phyloP scores from a whole-genome alignment of 2,113 vertebrate species.

The Heterotis niloticus region DNA sequence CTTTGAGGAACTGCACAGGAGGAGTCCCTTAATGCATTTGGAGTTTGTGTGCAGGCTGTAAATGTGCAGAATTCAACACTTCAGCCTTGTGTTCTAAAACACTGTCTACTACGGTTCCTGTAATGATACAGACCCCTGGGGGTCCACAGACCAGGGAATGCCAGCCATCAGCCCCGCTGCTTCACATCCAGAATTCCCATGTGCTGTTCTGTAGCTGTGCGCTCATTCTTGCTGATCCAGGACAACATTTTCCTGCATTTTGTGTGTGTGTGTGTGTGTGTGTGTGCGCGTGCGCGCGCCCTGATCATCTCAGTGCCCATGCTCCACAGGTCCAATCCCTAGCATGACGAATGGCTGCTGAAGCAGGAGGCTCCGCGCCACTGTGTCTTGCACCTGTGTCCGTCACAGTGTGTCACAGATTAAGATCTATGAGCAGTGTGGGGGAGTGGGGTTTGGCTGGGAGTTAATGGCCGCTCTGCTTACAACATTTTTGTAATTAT shows the following conservation, averaged over 20 bases:
- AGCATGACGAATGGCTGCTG: slow-evolving; percentile 6
- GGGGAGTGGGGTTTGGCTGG: not conserved
- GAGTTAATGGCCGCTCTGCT: slow-evolving; percentile 3
- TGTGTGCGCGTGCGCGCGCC: not conserved
- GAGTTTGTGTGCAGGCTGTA: too few species aligned
- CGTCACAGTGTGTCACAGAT: slow-evolving; percentile 19
- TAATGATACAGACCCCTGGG: not conserved
- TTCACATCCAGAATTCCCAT: not conserved
- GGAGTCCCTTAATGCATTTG: not conserved
- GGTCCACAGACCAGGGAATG: not conserved
- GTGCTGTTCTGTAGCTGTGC: not conserved
- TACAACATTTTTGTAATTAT: slow-evolving; percentile 13
- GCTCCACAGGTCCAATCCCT: slow-evolving; percentile 7
- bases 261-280: not conserved
- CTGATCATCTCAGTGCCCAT: not conserved
- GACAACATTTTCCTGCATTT: not conserved
- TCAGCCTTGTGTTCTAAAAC: too few species aligned
- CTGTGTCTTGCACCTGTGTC: slow-evolving; percentile 15
- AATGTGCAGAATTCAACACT: too few species aligned
- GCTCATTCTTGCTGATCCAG: not conserved
- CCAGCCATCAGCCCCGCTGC: not conserved
- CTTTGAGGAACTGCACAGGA: too few species aligned
- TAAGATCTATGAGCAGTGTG: slow-evolving; percentile 7
- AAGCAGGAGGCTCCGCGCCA: not conserved
- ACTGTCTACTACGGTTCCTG: too few species aligned